Percentiles rank a stretch among this genome's conserved stretches.
phyloP scores from a whole-genome alignment of 92 coral and sea anemone species.

The Bergia sp. region DNA sequence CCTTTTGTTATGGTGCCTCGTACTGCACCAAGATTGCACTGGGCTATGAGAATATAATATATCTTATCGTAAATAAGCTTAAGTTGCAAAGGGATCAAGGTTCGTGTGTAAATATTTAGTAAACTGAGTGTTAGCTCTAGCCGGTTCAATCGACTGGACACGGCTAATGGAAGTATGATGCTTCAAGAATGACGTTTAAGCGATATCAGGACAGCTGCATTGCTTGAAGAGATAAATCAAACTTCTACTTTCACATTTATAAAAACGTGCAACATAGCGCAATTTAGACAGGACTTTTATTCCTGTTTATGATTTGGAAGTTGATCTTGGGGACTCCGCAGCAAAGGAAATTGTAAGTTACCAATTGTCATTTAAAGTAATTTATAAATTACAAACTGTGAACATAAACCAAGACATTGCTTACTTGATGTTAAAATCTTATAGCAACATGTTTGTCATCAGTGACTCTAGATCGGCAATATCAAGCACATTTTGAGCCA shows the following conservation, averaged over 20 bases:
- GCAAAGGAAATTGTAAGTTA: background rate
- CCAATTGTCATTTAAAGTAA: background rate
- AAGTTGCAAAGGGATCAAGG: background rate
- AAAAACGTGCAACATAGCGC: background rate
- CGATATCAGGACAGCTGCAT: background rate
- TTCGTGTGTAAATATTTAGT: background rate
- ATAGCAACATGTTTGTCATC: background rate
- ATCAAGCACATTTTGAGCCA: no score
- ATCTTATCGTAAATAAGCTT: background rate
- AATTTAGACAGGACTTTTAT: background rate
- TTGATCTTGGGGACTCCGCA: background rate
- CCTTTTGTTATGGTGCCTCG: background rate
- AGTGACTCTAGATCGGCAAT: no score
- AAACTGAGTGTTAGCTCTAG: background rate
- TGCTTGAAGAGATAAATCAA: background rate
- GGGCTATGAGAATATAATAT: background rate
- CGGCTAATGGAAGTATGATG: background rate
- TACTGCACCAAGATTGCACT: background rate
- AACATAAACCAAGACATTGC: background rate
- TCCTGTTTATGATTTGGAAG: background rate
- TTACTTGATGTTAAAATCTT: background rate
- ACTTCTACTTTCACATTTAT: no score
- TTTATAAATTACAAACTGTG: no score
- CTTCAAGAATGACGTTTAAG: background rate
- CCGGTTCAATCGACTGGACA: background rate